Evolutionary conservation across 1,140 invertebrate species (phyloP), one percentile per base, ranked within the genome.

Genomic region (Euglossa dilemma): DNA sequence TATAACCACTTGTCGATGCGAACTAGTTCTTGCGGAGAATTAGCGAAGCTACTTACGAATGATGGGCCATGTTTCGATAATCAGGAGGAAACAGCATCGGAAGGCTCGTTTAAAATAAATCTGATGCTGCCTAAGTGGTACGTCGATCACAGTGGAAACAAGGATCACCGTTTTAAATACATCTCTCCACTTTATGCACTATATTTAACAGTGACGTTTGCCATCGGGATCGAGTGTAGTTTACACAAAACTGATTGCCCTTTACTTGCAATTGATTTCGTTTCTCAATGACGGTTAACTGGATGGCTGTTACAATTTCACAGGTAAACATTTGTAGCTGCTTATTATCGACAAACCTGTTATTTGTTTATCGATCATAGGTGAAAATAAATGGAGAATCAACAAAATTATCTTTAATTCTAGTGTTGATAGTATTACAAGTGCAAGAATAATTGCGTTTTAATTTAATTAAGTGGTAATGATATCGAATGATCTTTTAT

Each of bases 161-260:
- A 54, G 67, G 25, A 59, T 70, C 52, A 71, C 0, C 77, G 54
- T 59, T 79, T 79, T 69, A 61, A 71, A 79, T 79, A 79, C 25
- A 71, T 28, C 36, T 28, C 36, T 36, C 20, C 77, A 71, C 77
- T 79, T 79, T 50, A 16, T 8, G 14, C 20, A 36, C 54, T 71
- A 79, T 70, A 70, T 79, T 79, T 71, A 79, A 79, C 66, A 36
- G 18, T 71, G 43, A 56, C 45, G 56, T 9, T 23, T 9, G 76
- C 25, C 14, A 67, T 66, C 23, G 63, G 54, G 36, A 69, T 57
- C 20, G 28, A 50, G 25, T 57, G 43, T 56, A 57, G 43, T 70
- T 78, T 57, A 28, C 45, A 7, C 8, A 20, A 47, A 79, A 71
- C 47, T 36, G 66, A 79, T 79, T 71, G 36, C 66, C n/a, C 25